phyloP scores from a whole-genome alignment of 1,140 invertebrate genomes.

The Drosophila ananassae region DNA sequence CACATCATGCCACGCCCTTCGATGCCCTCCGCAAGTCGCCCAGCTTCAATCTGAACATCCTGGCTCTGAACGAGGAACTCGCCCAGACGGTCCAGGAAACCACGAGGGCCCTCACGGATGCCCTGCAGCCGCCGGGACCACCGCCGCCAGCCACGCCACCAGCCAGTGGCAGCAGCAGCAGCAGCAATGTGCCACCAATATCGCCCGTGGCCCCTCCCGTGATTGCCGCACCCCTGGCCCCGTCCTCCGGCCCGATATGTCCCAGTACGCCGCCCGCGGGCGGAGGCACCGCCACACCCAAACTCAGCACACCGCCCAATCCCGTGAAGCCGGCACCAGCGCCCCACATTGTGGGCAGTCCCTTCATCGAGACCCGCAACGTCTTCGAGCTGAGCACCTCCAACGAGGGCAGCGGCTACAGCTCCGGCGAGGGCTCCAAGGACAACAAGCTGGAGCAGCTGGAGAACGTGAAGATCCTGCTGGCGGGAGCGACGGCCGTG shows the following conservation, averaged over 20 bases:
- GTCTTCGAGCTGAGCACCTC: conserved; percentile 79
- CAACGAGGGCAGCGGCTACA: conserved; percentile 66
- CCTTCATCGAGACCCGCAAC: conserved; percentile 84
- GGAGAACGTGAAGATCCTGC: conserved; percentile 84
- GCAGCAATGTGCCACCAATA: background rate
- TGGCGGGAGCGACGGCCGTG: conserved; percentile 60
- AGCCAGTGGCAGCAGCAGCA: background rate
- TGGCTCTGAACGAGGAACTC: conserved; percentile 74
- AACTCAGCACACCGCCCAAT: conserved; percentile 58
- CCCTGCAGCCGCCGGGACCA: conserved; percentile 56
- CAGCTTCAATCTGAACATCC: conserved; percentile 82
- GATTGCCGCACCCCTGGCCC: background rate
- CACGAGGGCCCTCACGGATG: conserved; percentile 71
- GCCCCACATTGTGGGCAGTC: conserved; percentile 77
- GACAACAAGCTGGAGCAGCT: conserved; percentile 85
- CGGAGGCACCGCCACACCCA: conserved; percentile 27
- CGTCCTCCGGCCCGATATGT: conserved; percentile 9
- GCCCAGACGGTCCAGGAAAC: conserved; percentile 81
- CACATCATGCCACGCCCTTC: conserved; percentile 58
- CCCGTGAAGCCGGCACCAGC: conserved; percentile 23
- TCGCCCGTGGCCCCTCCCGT: background rate
- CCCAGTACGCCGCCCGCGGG: conserved; percentile 27
- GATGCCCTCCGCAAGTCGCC: conserved; percentile 80
- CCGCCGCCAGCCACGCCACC: conserved; percentile 6
- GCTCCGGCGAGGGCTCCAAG: conserved; percentile 81